A percentile compares a stretch with the other conserved stretches of the same genome.
Evolutionary conservation across 2,888 invertebrate species (phyloP).

Genomic region (Operophtera brumata): DNA sequence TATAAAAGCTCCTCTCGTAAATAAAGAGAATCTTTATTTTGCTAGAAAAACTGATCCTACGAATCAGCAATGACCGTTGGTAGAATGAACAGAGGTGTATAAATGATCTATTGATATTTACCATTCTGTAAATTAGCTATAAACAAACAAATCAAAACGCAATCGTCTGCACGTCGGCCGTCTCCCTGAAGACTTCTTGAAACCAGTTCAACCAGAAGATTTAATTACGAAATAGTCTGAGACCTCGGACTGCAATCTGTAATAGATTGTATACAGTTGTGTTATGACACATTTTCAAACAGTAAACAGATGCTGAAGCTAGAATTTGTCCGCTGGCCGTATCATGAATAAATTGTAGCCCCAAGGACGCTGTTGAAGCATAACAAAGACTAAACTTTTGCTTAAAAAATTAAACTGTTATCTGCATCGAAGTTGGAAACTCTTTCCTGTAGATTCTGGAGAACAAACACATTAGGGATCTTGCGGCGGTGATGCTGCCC

Average conservation of each 20-base stretch:
- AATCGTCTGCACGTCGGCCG: conserved; percentile 4
- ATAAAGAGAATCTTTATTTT: too few species aligned
- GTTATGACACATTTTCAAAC: conserved; percentile 8
- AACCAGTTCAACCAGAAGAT: conserved; percentile 19
- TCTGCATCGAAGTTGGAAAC: conserved; percentile 47
- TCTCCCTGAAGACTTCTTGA: conserved; percentile 14
- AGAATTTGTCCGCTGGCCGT: conserved; percentile 12
- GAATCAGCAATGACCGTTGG: too few species aligned
- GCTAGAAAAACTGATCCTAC: too few species aligned
- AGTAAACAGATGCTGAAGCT: background rate
- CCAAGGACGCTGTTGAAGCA: conserved; percentile 32
- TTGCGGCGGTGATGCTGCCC: conserved; percentile 32
- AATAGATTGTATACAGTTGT: conserved; percentile 5
- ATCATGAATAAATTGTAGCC: conserved; percentile 21
- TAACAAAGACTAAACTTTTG: conserved; percentile 18
- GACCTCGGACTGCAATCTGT: background rate
- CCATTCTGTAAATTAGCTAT: background rate
- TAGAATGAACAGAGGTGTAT: too few species aligned
- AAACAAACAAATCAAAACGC: conserved; percentile 8
- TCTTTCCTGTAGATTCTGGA: conserved; percentile 43
- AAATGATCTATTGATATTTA: too few species aligned
- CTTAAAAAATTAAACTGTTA: conserved; percentile 30
- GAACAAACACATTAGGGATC: conserved; percentile 73
- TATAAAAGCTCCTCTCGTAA: too few species aligned
- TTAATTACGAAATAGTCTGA: conserved; percentile 18